Evolutionary conservation across 1,140 invertebrate genomes (phyloP).

Genomic region (Caenorhabditis latens): DNA sequence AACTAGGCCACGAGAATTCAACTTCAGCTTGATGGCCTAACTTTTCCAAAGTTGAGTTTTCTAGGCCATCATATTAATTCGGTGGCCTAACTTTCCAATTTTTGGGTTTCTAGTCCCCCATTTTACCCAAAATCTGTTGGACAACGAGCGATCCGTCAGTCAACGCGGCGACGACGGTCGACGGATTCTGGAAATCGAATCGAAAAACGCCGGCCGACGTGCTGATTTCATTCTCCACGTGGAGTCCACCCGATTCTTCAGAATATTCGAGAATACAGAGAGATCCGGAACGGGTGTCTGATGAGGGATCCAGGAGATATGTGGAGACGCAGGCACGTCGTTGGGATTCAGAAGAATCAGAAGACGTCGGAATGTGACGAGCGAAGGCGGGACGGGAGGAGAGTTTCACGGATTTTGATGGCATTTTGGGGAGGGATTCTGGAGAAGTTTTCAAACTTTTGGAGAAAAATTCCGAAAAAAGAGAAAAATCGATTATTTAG

Average conservation of each 20-base stretch:
- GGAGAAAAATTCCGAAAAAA: not conserved
- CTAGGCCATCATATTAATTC: no score
- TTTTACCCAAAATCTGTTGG: constrained; percentile 12
- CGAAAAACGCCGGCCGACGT: constrained; percentile 39
- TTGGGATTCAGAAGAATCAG: not conserved
- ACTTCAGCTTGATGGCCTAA: no score
- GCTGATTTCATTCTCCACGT: constrained; percentile 17
- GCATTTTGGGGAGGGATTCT: not conserved
- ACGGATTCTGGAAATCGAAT: constrained; percentile 37
- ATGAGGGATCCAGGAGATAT: constrained; percentile 20
- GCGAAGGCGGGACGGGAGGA: constrained; percentile 1
- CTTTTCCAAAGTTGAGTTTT: no score
- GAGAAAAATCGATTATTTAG: not conserved
- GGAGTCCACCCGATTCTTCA: not conserved
- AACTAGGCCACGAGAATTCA: no score
- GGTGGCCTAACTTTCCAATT: no score
- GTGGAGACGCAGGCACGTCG: constrained; percentile 40
- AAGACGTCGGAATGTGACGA: constrained; percentile 1
- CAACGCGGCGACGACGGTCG: constrained; percentile 28
- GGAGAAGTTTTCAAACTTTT: not conserved
- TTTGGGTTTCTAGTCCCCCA: not conserved
- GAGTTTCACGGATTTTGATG: constrained; percentile 16
- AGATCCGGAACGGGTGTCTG: constrained; percentile 28
- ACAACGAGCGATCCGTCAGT: constrained; percentile 25
- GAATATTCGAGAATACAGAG: not conserved